Base-by-base conservation (phyloP, 2,113 vertebrate genomes). In the Entelurus aequoreus region DNA sequence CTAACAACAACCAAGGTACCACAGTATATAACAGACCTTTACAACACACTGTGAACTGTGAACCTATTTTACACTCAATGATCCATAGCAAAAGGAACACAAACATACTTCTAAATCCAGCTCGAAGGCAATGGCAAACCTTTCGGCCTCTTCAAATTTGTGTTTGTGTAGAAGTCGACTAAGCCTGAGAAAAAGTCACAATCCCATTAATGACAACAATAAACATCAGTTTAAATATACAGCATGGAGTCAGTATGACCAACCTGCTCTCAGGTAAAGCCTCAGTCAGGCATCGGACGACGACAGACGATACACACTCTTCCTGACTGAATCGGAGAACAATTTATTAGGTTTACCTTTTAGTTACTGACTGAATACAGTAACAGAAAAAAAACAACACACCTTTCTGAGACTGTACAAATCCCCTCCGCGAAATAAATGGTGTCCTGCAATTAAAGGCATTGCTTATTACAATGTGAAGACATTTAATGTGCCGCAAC, bases 181-280 rank as follows among this genome's bases (percentile, higher is more conserved):
- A 5, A 99, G 81, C 76, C 97, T 99, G 71, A 13, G 51, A 71
- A 69, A 4, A 73, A 60, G 9, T 4, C 11, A 11, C 2, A 56
- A 9, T n/a, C 4, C 5, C 36, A 54, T 37, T 5, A 37, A 15
- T 38, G 4, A 36, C 1, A 1, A 46, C 19, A n/a, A 44, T 16
- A 57, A 57, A 42, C 10, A 44, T 12, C 11, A 35, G 6, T 48
- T 37, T 50, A 64, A 5, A 5, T 11, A 40, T 50, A 6, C 5
- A 28, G 42, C 42, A 11, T 3, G 42, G 42, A 9, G 12, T 19
- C 14, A 51, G 57, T 55, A 36, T 12, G 0, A 36, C 12, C 1
- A 86, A 98, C 96, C 95, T 94, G 63, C 95, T 98, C 82, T 98
- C 97, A 11, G 97, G 97, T 66, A 98, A 88, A 71, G 95, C 94